These are phyloP conservation scores for Dolichoris vasculosae DNA, from an alignment of 1,140 invertebrate species.

Conservation along the genomic window DNA sequence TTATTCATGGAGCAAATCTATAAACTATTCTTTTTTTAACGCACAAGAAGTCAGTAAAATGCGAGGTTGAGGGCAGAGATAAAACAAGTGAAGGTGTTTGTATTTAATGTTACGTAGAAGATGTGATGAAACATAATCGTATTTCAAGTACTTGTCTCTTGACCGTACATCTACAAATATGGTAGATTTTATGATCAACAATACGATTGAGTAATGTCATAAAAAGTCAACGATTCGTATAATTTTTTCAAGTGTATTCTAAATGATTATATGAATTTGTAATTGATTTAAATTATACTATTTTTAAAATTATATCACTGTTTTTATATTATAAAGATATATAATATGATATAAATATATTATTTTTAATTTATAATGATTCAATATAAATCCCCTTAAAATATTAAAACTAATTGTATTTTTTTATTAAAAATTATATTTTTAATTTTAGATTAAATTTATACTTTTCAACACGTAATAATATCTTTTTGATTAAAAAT, in stretches of 20 bases:
- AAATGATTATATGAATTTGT: too few species aligned
- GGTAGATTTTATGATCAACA: conserved; percentile 5
- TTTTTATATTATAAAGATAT: neutral
- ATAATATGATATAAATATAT: neutral
- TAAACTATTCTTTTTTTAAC: neutral
- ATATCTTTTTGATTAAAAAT: too few species aligned
- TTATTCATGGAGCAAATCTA: neutral
- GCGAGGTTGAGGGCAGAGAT: conserved; percentile 3
- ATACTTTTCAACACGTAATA: too few species aligned
- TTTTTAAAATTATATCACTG: neutral
- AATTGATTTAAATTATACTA: neutral
- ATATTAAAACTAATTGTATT: too few species aligned
- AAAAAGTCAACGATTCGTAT: neutral
- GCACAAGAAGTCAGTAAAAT: neutral
- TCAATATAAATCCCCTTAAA: too few species aligned
- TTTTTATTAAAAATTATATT: too few species aligned
- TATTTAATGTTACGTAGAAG: neutral
- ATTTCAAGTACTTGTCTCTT: conserved; percentile 11
- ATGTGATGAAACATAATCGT: conserved; percentile 25
- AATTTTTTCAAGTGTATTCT: too few species aligned
- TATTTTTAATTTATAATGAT: neutral
- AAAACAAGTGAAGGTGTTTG: neutral
- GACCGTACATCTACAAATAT: conserved; percentile 14
- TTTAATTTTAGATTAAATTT: too few species aligned
- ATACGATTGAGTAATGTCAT: neutral